Conservation (phyloP, 2,113 vertebrate species). For the Tautogolabrus adspersus region DNA sequence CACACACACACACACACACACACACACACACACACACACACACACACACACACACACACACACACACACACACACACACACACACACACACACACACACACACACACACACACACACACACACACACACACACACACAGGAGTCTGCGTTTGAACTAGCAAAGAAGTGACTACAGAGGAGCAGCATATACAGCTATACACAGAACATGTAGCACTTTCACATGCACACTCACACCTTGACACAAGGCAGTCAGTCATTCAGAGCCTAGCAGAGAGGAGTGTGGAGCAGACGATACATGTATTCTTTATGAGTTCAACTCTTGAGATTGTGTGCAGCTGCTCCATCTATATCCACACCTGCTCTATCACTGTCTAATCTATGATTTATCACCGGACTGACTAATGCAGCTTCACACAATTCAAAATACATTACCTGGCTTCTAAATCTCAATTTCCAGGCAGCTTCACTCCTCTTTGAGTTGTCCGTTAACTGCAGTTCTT, state of each 20-base stretch:
- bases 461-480: neutral
- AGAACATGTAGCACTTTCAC: conserved; percentile 3
- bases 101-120: neutral
- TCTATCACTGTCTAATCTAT: conserved; percentile 38
- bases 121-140: conserved; percentile 17
- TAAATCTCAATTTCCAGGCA: conserved; percentile 13
- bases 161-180: neutral
- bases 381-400: conserved; percentile 40
- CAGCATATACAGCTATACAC: neutral
- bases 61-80: conserved; percentile 2
- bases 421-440: conserved; percentile 8
- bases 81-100: conserved; percentile 7
- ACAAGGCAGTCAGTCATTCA: conserved; percentile 27
- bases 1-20: conserved; percentile 22
- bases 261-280: conserved; percentile 13
- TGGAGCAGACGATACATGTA: conserved; percentile 36
- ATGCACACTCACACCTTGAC: neutral
- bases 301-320: conserved; percentile 55
- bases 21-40: conserved; percentile 1
- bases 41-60: neutral
- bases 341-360: conserved; percentile 11
- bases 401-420: neutral
- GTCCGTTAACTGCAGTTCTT: neutral
- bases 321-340: conserved; percentile 15
- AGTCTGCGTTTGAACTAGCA: neutral